Percentiles rank a stretch among this genome's conserved stretches.
These are phyloP conservation scores for Machimus atricapillus DNA, from an alignment of 2,888 invertebrate species.

Conservation along the genomic window DNA sequence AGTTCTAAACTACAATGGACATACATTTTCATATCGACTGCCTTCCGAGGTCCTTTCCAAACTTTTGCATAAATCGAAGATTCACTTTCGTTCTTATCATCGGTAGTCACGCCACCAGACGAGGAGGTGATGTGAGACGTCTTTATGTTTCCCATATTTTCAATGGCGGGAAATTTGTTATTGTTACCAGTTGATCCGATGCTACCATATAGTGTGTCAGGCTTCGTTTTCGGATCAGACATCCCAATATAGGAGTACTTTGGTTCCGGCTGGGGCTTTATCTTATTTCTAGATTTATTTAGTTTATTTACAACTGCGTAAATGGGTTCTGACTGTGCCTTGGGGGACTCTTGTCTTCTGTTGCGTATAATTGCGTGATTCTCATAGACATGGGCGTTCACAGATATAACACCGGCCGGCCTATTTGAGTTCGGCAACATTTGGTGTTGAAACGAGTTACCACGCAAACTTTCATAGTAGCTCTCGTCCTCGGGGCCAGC, in stretches of 20 bases:
- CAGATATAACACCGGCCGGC: neutral
- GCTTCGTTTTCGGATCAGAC: constrained; percentile 51
- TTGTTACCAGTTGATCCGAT: constrained; percentile 43
- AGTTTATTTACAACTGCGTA: constrained; percentile 63
- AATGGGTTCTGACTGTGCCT: constrained; percentile 54
- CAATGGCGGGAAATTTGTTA: constrained; percentile 49
- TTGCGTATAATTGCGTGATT: constrained; percentile 56
- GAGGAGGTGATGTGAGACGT: constrained; percentile 45
- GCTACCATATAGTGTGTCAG: constrained; percentile 43
- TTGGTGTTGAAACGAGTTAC: constrained; percentile 42
- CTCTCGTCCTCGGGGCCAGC: constrained; percentile 46
- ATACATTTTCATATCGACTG: constrained; percentile 62
- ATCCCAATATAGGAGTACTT: constrained; percentile 55
- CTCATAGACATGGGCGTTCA: constrained; percentile 55
- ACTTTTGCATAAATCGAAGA: constrained; percentile 60
- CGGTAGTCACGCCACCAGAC: constrained; percentile 35
- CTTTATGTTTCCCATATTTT: constrained; percentile 50
- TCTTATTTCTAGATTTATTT: constrained; percentile 62
- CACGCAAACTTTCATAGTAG: constrained; percentile 50
- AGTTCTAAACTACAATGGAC: constrained; percentile 44
- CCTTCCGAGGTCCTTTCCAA: constrained; percentile 62
- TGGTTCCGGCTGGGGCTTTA: constrained; percentile 51
- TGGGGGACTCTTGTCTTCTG: constrained; percentile 47
- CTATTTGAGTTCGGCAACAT: constrained; percentile 42
- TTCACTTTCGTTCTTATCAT: constrained; percentile 53